A percentile compares a stretch with the other conserved stretches of the same genome.
Evolutionary conservation across 2,888 invertebrate species (phyloP).

Genomic region (Resseliella maxima): DNA sequence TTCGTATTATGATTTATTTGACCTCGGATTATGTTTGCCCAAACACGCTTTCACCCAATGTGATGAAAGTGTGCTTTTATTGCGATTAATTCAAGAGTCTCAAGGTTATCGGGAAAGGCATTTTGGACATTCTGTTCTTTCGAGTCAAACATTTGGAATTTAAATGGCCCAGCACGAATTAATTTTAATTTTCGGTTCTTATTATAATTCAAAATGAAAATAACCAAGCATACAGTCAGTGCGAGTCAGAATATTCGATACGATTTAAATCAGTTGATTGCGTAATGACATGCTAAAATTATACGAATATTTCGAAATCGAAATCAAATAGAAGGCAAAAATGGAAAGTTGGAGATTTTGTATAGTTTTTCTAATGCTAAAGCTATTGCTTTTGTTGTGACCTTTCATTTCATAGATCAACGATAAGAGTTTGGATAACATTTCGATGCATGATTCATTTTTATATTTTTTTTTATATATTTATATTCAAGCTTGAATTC

Average conservation of each 20-base stretch:
- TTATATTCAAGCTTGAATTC: too few relatives aligned
- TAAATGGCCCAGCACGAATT: not conserved
- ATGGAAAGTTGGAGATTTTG: too few relatives aligned
- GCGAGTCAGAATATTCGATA: not conserved
- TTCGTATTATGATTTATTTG: slow-evolving; percentile 44
- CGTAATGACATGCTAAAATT: not conserved
- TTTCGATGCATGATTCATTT: too few relatives aligned
- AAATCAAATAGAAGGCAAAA: not conserved
- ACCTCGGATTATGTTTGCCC: not conserved
- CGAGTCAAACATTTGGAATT: not conserved
- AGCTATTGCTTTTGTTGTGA: too few relatives aligned
- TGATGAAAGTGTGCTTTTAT: slow-evolving; percentile 7
- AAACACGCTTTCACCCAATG: not conserved
- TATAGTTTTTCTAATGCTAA: not conserved
- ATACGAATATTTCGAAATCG: not conserved
- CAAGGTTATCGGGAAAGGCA: slow-evolving; percentile 31
- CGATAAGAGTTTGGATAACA: not conserved
- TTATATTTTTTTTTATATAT: too few relatives aligned
- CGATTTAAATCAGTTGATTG: slow-evolving; percentile 10
- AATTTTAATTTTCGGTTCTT: not conserved
- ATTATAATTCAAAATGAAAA: not conserved
- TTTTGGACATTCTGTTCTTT: not conserved
- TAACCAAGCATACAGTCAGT: not conserved
- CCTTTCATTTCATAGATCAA: not conserved
- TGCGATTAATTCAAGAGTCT: slow-evolving; percentile 37